These are phyloP conservation scores for Punctoribates punctum DNA, from an alignment of 2,888 invertebrate species.

Conservation along the genomic window DNA sequence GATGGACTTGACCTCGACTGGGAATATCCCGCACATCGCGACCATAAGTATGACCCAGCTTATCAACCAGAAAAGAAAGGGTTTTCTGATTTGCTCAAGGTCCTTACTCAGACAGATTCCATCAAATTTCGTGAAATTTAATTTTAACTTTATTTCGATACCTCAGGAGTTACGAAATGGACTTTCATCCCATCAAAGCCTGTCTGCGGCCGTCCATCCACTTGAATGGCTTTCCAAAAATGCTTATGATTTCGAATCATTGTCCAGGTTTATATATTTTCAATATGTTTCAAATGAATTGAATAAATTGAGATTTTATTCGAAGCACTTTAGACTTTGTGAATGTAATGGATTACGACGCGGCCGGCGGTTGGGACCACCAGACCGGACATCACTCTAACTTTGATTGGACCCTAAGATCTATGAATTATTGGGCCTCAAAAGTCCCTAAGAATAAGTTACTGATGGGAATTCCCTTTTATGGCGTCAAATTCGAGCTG, in stretches of 20 bases:
- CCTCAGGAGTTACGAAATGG: too few relatives aligned
- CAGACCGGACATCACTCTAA: not conserved
- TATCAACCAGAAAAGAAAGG: not conserved
- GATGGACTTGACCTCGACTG: slow-evolving; percentile 84
- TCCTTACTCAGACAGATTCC: not conserved
- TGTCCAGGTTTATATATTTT: too few relatives aligned
- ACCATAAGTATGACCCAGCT: not conserved
- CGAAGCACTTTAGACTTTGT: not conserved
- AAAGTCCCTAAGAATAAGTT: slow-evolving; percentile 10
- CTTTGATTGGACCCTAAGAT: not conserved
- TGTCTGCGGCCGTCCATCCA: too few relatives aligned
- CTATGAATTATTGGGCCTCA: not conserved
- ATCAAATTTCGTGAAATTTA: too few relatives aligned
- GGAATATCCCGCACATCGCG: slow-evolving; percentile 69
- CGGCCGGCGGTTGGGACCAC: too few relatives aligned
- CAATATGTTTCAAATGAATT: too few relatives aligned
- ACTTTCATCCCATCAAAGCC: too few relatives aligned
- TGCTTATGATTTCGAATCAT: too few relatives aligned
- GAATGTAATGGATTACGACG: slow-evolving; percentile 14
- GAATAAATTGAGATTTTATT: not conserved
- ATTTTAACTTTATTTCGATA: too few relatives aligned
- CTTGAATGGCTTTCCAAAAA: too few relatives aligned
- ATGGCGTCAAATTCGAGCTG: not conserved
- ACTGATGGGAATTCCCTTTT: slow-evolving; percentile 10
- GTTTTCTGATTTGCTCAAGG: not conserved